A percentile compares a stretch with the other conserved stretches of the same genome.
These are phyloP conservation scores for Anagyrus pseudococci DNA, from an alignment of 2,888 invertebrate species.

Conservation along the genomic window DNA sequence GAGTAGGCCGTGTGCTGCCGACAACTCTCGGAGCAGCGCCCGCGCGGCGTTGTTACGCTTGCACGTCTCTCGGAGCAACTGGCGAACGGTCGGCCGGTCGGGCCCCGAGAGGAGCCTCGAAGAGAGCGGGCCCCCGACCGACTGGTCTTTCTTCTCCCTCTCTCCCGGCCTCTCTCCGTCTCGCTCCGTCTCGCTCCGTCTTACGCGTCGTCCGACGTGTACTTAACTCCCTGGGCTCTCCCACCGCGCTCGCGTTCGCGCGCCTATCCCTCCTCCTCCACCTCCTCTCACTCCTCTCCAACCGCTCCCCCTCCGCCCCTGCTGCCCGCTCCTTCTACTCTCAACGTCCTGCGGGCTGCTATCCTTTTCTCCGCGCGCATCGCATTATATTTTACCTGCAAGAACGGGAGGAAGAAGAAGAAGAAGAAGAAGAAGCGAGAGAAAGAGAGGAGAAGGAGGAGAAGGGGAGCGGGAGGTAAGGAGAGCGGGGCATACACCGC, in stretches of 20 bases:
- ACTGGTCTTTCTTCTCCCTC: slow-evolving; percentile 35
- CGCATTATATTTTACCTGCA: slow-evolving; percentile 39
- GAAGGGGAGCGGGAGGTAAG: background rate
- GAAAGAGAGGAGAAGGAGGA: too few species aligned
- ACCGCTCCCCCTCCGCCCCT: slow-evolving; percentile 25
- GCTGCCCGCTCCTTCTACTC: background rate
- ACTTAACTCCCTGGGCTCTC: slow-evolving; percentile 44
- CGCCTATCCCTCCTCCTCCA: slow-evolving; percentile 41
- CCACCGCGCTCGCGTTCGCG: slow-evolving; percentile 42
- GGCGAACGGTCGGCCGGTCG: slow-evolving; percentile 25
- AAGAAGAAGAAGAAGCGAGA: too few species aligned
- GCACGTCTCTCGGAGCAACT: slow-evolving; percentile 36
- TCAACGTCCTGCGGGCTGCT: slow-evolving; percentile 25
- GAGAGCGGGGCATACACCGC: slow-evolving; percentile 28
- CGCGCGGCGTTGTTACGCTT: slow-evolving; percentile 26
- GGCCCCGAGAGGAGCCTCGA: slow-evolving; percentile 9
- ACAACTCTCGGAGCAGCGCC: slow-evolving; percentile 9
- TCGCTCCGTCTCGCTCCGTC: slow-evolving; percentile 34
- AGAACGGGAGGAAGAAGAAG: slow-evolving; percentile 25
- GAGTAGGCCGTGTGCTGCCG: background rate
- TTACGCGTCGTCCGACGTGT: slow-evolving; percentile 46
- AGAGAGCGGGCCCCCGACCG: slow-evolving; percentile 41
- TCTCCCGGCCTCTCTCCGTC: slow-evolving; percentile 2
- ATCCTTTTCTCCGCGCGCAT: slow-evolving; percentile 41
- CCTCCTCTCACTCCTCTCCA: slow-evolving; percentile 14